These are phyloP conservation scores for Monarcha castaneiventris DNA, from an alignment of 2,113 vertebrate species.

Conservation along the genomic window DNA sequence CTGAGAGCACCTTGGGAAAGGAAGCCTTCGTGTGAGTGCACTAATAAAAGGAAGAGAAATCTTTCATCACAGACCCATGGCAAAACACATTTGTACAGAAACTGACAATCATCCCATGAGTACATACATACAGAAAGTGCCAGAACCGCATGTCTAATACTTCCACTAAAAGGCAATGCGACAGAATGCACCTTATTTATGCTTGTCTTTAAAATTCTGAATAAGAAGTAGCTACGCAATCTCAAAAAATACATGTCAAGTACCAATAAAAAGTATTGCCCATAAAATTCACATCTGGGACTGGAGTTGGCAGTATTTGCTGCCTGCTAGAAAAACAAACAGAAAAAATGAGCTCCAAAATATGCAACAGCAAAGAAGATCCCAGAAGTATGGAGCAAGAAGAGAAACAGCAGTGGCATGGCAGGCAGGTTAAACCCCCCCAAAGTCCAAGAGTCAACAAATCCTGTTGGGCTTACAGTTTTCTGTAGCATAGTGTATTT, in stretches of 20 bases:
- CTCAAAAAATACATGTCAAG: neutral
- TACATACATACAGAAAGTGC: neutral
- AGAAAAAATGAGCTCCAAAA: neutral
- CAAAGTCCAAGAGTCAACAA: neutral
- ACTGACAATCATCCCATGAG: neutral
- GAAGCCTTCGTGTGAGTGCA: rapidly evolving
- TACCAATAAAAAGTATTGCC: neutral
- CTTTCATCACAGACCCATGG: neutral
- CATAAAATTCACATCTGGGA: neutral
- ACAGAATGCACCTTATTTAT: neutral
- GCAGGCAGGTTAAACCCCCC: neutral
- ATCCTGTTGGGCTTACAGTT: neutral
- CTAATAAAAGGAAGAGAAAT: neutral
- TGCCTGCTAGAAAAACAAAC: neutral
- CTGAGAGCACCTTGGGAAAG: neutral
- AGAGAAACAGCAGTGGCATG: neutral
- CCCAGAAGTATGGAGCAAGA: neutral
- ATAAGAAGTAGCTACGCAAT: neutral
- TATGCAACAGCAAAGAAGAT: neutral
- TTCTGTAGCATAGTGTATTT: neutral
- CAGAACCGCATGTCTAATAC: neutral
- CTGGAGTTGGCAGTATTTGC: neutral
- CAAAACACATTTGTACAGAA: neutral
- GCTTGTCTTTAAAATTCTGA: neutral
- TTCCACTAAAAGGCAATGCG: neutral